phyloP scores from a whole-genome alignment of 1,140 invertebrate genomes.

The Cecropterus lyciades region DNA sequence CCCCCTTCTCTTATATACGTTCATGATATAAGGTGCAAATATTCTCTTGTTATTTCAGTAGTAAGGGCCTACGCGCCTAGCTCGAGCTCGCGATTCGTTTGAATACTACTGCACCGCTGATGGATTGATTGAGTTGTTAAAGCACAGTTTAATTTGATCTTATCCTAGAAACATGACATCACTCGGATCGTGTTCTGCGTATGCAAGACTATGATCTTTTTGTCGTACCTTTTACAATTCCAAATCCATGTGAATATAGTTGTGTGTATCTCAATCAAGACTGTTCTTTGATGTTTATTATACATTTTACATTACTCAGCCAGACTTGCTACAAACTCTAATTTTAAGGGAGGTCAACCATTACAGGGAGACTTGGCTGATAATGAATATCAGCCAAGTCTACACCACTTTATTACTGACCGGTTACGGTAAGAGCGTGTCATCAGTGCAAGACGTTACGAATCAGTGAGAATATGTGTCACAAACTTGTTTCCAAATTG shows the following conservation, averaged over 20 bases:
- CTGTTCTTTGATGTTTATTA: neutral
- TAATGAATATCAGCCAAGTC: no score
- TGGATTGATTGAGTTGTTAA: constrained; percentile 13
- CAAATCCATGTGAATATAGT: neutral
- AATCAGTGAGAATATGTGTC: no score
- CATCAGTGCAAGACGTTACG: no score
- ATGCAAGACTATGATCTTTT: neutral
- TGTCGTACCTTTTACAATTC: neutral
- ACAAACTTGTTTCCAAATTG: no score
- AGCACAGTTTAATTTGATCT: constrained; percentile 13
- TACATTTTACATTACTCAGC: no score
- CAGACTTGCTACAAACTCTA: no score
- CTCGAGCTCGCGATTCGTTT: neutral
- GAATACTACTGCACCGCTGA: neutral
- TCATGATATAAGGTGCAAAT: neutral
- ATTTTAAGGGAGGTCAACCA: no score
- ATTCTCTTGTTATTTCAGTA: constrained; percentile 2
- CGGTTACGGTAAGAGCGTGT: no score
- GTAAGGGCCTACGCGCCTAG: neutral
- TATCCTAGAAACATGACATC: constrained; percentile 20
- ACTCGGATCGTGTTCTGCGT: constrained; percentile 7
- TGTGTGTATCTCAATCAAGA: neutral
- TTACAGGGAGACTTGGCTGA: no score
- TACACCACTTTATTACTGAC: no score
- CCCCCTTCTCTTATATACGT: no score